Evolutionary conservation across 2,113 vertebrate genomes (phyloP), one percentile per base, ranked within the genome.

Genomic region (Fulmarus glacialis): DNA sequence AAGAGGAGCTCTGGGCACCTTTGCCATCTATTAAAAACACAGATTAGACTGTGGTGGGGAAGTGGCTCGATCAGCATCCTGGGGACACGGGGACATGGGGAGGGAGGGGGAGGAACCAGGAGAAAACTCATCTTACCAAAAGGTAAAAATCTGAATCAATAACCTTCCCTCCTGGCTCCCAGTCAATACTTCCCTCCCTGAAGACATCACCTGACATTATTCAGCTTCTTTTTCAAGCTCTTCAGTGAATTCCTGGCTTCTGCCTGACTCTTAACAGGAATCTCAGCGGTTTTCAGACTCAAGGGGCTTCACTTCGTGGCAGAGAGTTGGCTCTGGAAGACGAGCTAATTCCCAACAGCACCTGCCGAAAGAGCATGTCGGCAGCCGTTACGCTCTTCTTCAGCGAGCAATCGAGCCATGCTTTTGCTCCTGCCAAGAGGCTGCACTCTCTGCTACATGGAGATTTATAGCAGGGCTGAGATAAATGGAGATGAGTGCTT

Each of bases 401-500:
- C 79, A 84, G 75, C 1, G 1, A 87, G 78, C 38, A 87, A n/a
- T 52, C 8, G 4, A 53, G 52, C 32, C 3, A 0, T 38, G 60
- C 21, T 63, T 92, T 29, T 66, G 8, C n/a, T 72, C 18, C 73
- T 94, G 81, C 89, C 90, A 84, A 71, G 67, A 82, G 45, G 50
- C 90, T 90, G 38, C 58, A 32, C 43, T 62, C 48, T 59, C 62
- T 30, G 4, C 67, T 36, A 22, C 0, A 0, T 32, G 38, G 15
- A 85, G 87, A 96, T 94, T 96, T 85, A 93, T 48, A 70, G 77
- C 66, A 53, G 81, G 66, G 62, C 53, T 85, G 42, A 70, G 66
- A 50, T 58, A 87, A 93, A 85, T 87, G 89, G 68, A 91, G 53
- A 79, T 53, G 80, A 94, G 84, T 66, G 87, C 29, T 94, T 87